A percentile compares a stretch with the other conserved stretches of the same genome.
Conservation (phyloP, 2,888 invertebrate species). For the Mongoloraphidia duomilia region DNA sequence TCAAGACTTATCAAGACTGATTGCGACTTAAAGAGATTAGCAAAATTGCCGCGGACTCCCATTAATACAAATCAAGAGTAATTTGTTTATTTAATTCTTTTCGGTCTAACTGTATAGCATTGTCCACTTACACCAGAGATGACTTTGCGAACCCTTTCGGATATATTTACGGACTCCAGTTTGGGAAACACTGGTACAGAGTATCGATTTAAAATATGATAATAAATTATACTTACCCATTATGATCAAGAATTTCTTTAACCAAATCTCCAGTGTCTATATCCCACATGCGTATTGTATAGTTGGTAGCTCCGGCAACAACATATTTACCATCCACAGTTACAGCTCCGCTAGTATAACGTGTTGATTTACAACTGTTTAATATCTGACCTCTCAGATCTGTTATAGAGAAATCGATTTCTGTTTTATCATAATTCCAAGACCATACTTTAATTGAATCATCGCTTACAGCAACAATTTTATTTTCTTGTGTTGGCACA, state of each 20-base stretch:
- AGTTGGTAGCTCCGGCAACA: conserved; percentile 28
- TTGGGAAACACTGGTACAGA: no score
- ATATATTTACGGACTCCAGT: no score
- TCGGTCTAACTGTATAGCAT: no score
- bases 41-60: no score
- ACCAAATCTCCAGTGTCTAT: conserved; percentile 17
- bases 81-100: no score
- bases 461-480: conserved; percentile 14
- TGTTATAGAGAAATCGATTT: conserved; percentile 9
- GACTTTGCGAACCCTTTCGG: no score
- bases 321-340: conserved; percentile 31
- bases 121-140: no score
- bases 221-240: conserved; percentile 17
- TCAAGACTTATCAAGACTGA: no score
- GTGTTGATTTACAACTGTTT: conserved; percentile 13
- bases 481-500: conserved; percentile 13
- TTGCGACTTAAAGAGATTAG: no score
- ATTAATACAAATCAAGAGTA: no score
- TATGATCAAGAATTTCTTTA: conserved; percentile 18
- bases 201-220: neutral
- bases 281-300: conserved; percentile 29
- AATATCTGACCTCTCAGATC: conserved; percentile 3
- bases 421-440: conserved; percentile 11
- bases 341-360: conserved; percentile 26
- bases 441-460: conserved; percentile 14